Conservation (phyloP, 2,888 invertebrate species). For the Seira sanloemensis region DNA sequence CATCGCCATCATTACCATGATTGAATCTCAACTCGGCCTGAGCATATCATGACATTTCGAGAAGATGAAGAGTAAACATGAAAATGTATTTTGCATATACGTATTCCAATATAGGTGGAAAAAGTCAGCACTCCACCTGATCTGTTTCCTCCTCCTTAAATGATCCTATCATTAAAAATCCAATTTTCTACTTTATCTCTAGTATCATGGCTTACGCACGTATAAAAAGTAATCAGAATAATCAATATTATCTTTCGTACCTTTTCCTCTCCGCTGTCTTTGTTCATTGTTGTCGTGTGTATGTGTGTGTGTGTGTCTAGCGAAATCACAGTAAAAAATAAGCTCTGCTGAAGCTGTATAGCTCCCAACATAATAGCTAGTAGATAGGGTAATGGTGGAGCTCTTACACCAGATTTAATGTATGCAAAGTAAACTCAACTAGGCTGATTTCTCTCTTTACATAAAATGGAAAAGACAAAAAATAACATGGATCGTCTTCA, state of each 20-base stretch:
- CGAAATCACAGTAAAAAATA: neutral
- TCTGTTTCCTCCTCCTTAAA: conserved; percentile 17
- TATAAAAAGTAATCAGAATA: conserved; percentile 57
- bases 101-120: conserved; percentile 25
- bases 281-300: conserved; percentile 49
- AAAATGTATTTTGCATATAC: conserved; percentile 18
- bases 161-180: conserved; percentile 56
- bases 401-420: conserved; percentile 18
- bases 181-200: conserved; percentile 55
- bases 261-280: conserved; percentile 17
- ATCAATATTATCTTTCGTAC: conserved; percentile 49
- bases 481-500: neutral
- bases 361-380: conserved; percentile 42
- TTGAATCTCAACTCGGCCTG: conserved; percentile 11
- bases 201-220: conserved; percentile 47
- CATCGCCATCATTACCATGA: neutral
- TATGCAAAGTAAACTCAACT: conserved; percentile 52
- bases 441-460: conserved; percentile 45
- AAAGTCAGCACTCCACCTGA: conserved; percentile 46
- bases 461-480: conserved; percentile 38
- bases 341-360: neutral
- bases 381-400: conserved; percentile 18
- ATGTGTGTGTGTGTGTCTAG: conserved; percentile 10
- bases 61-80: conserved; percentile 21
- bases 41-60: conserved; percentile 23